Evolutionary conservation across 2,113 vertebrate species (phyloP), one percentile per base, ranked within the genome.

Genomic region (Eudyptes chrysolophus): DNA sequence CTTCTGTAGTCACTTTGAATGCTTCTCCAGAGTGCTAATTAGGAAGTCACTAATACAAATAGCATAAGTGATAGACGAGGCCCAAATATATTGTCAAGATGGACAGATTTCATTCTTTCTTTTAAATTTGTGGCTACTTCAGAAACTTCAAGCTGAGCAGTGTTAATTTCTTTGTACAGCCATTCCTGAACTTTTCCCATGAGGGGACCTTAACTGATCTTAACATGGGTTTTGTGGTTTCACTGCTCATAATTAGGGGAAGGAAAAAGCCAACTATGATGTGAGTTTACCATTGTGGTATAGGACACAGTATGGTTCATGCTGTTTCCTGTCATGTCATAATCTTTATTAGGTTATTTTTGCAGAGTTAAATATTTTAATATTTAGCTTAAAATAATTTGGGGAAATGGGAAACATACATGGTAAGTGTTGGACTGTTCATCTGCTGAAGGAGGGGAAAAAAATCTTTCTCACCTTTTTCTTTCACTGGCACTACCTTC

Each of bases 171-270:
- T 81, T 74, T 70, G 32, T 74, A 62, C 16, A 79, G 46, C 36
- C 3, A 1, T 87, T 94, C 57, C 26, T 80, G 57, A 91, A 32
- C 42, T 66, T 75, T 25, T 87, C 77, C 78, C 44, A 15, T 61
- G 51, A 20, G 72, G 80, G 32, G 24, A n/a, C 52, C 34, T 71
- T 87, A 38, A 29, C 65, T 52, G 87, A 70, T 90, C 88, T 90
- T 88, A 87, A 74, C 57, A 44, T 60, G 52, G 46, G 13, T 77
- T 92, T 94, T 92, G 92, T 86, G 64, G 88, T 92, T 97, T 95
- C 51, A 54, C 29, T 70, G 38, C 72, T 92, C 25, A 75, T 92
- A 71, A 90, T 84, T 74, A 90, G 52, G 68, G 65, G 80, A 92
- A 91, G 77, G 89, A 95, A 91, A 85, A 97, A 90, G 42, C n/a